A percentile compares a stretch with the other conserved stretches of the same genome.
Evolutionary conservation across 2,888 invertebrate genomes (phyloP).

Genomic region (Pseudanteris insignis): DNA sequence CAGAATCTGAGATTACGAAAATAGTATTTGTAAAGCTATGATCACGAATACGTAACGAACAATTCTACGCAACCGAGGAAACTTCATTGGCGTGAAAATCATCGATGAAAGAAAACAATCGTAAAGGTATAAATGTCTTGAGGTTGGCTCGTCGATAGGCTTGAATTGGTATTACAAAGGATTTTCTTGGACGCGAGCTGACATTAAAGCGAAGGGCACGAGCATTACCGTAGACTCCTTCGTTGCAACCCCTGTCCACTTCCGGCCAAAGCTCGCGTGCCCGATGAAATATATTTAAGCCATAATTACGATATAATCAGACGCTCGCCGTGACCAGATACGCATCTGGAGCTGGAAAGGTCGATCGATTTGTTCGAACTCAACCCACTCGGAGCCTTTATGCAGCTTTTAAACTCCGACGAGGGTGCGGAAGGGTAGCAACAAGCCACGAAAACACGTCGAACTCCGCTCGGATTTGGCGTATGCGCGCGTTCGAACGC

Average conservation of each 20-base stretch:
- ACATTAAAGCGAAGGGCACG: conserved; percentile 52
- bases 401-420: conserved; percentile 49
- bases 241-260: conserved; percentile 23
- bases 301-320: conserved; percentile 63
- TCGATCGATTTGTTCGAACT: conserved; percentile 57
- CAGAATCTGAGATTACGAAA: too few relatives aligned
- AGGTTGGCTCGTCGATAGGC: conserved; percentile 53
- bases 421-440: conserved; percentile 44
- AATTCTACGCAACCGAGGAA: too few relatives aligned
- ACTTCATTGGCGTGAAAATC: too few relatives aligned
- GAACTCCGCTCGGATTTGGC: conserved; percentile 38
- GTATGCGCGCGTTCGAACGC: conserved; percentile 40
- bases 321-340: conserved; percentile 59
- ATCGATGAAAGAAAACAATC: too few relatives aligned
- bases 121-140: conserved; percentile 1
- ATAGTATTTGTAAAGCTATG: too few relatives aligned
- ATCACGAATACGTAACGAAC: too few relatives aligned
- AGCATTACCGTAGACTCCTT: conserved; percentile 47
- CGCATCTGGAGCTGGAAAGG: conserved; percentile 52
- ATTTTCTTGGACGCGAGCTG: conserved; percentile 41
- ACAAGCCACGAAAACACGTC: conserved; percentile 44
- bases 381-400: conserved; percentile 36
- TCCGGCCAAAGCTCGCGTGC: conserved; percentile 53
- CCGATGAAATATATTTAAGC: conserved; percentile 62
- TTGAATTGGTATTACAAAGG: conserved; percentile 53